Evolutionary conservation across 2,888 invertebrate species (phyloP).

Genomic region (Sinodicranocentrus sp.): DNA sequence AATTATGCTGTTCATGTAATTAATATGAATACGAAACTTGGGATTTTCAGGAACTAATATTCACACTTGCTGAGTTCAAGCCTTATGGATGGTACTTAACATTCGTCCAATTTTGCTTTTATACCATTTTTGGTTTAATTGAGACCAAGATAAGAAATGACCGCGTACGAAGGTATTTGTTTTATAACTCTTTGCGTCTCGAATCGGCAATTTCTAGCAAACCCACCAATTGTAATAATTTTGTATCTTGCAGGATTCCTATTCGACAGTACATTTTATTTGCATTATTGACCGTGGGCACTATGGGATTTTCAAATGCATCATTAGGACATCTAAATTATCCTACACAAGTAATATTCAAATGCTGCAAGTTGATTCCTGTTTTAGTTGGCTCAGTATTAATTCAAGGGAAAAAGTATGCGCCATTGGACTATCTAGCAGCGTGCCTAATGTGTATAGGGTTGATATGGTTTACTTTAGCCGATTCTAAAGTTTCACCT

Average conservation of each 20-base stretch:
- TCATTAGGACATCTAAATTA: slow-evolving; percentile 97
- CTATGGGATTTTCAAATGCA: slow-evolving; percentile 97
- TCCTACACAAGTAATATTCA: slow-evolving; percentile 95
- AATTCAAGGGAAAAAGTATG: slow-evolving; percentile 93
- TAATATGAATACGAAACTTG: slow-evolving; percentile 20
- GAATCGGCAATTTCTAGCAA: no score
- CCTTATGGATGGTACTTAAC: slow-evolving; percentile 95
- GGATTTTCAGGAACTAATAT: slow-evolving; percentile 87
- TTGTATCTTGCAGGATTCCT: slow-evolving; percentile 91
- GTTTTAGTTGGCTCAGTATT: slow-evolving; percentile 96
- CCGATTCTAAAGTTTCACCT: slow-evolving; percentile 83
- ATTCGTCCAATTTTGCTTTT: slow-evolving; percentile 92
- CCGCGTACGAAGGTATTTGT: slow-evolving; percentile 79
- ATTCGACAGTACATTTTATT: slow-evolving; percentile 88
- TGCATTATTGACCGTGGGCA: slow-evolving; percentile 93
- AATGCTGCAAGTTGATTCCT: slow-evolving; percentile 97
- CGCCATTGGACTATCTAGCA: slow-evolving; percentile 89
- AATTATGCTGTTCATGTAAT: no score
- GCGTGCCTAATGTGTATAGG: slow-evolving; percentile 93
- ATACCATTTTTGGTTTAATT: slow-evolving; percentile 87
- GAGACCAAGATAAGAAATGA: slow-evolving; percentile 84
- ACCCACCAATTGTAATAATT: no score
- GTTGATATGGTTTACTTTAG: slow-evolving; percentile 93
- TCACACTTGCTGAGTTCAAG: slow-evolving; percentile 92
- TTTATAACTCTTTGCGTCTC: no score